Evolutionary conservation across 2,888 invertebrate species (phyloP).

Genomic region (Phaonia tiefii): DNA sequence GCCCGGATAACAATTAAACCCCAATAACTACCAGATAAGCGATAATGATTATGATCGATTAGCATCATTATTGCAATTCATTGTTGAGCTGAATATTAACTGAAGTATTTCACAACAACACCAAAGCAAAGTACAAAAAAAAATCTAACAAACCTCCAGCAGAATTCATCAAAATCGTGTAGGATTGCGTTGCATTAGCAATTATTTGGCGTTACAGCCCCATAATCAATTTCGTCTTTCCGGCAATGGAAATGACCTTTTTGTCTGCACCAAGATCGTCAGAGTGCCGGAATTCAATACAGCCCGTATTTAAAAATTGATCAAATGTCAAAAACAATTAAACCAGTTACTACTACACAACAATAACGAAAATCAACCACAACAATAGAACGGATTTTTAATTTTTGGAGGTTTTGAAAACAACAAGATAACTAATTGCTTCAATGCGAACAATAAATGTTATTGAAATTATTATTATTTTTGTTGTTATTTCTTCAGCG

Average conservation of each 20-base stretch:
- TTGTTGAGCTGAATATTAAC: not conserved
- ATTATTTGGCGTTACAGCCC: conserved; percentile 19
- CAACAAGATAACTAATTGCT: too few relatives aligned
- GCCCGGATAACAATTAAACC: conserved; percentile 1
- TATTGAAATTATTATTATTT: too few relatives aligned
- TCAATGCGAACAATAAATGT: too few relatives aligned
- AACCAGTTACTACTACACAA: conserved; percentile 23
- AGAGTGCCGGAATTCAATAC: conserved; percentile 49
- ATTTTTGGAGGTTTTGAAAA: too few relatives aligned
- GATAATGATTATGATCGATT: not conserved
- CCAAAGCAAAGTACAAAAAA: not conserved
- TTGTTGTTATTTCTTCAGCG: too few relatives aligned
- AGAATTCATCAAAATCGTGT: not conserved
- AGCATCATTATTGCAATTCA: not conserved
- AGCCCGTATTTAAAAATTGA: conserved; percentile 28
- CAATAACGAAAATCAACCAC: not conserved
- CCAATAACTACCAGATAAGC: not conserved
- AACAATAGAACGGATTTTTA: not conserved
- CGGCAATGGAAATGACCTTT: not conserved
- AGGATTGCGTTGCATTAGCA: too few relatives aligned
- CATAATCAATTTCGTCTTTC: conserved; percentile 28
- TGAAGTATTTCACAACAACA: not conserved
- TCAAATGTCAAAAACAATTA: conserved; percentile 52
- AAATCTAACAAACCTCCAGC: not conserved
- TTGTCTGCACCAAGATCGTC: not conserved